phyloP scores from a whole-genome alignment of 2,797 vertebrate species.

The Sus cebifrons region DNA sequence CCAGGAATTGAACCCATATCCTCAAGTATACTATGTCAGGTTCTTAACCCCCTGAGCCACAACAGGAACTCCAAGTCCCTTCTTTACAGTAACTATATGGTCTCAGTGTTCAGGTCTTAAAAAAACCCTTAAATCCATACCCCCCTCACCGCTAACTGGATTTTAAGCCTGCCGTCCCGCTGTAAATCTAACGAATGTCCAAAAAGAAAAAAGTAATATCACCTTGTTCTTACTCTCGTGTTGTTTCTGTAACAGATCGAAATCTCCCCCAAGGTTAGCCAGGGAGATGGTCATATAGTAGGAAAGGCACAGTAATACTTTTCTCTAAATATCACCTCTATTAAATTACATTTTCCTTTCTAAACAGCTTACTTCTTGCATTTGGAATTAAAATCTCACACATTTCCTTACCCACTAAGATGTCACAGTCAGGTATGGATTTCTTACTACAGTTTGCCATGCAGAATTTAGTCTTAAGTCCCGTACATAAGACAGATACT shows the following conservation, averaged over 20 bases:
- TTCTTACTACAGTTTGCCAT: constrained; percentile 10
- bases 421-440: neutral
- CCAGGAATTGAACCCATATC: too few species aligned
- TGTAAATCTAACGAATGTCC: neutral
- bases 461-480: constrained; percentile 19
- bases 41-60: too few species aligned
- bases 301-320: neutral
- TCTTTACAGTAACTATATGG: neutral
- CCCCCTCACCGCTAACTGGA: neutral
- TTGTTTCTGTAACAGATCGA: neutral
- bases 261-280: neutral
- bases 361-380: neutral
- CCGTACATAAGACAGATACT: neutral
- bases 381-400: constrained; percentile 46
- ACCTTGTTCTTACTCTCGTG: neutral
- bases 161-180: neutral
- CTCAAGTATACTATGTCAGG: too few species aligned
- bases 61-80: neutral
- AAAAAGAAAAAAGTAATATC: neutral
- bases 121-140: neutral
- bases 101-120: neutral
- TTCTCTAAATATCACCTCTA: neutral
- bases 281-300: neutral
- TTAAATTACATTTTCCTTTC: constrained; percentile 47
- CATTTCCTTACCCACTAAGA: constrained; percentile 46